A percentile compares a stretch with the other conserved stretches of the same genome.
phyloP scores from a whole-genome alignment of 2,888 invertebrate species.

The Plebejus argus region DNA sequence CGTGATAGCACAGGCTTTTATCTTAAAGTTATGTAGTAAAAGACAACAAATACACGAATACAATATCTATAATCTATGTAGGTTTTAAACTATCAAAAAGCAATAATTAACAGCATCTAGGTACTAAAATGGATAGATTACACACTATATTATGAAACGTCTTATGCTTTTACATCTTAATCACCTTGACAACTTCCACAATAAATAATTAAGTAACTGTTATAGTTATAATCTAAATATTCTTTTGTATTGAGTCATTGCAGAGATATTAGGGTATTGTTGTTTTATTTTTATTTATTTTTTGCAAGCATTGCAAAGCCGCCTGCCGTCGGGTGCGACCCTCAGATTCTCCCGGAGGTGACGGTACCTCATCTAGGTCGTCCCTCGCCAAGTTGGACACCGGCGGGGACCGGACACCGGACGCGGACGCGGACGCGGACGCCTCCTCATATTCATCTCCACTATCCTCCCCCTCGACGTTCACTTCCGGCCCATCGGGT shows the following conservation, averaged over 20 bases:
- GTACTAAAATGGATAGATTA: too few relatives aligned
- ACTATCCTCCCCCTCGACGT: not conserved
- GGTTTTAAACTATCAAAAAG: too few relatives aligned
- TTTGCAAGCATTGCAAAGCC: conserved; percentile 5
- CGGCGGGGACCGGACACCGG: not conserved
- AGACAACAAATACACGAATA: too few relatives aligned
- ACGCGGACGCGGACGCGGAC: too few relatives aligned
- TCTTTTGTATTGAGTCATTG: not conserved
- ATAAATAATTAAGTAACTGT: too few relatives aligned
- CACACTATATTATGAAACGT: too few relatives aligned
- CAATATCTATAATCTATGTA: too few relatives aligned
- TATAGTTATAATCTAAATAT: not conserved
- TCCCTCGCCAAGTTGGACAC: not conserved
- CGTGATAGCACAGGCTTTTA: too few relatives aligned
- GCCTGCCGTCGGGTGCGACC: conserved; percentile 13
- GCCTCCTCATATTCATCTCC: not conserved
- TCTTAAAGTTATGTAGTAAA: too few relatives aligned
- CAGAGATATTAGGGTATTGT: not conserved
- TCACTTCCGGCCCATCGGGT: not conserved
- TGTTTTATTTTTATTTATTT: not conserved
- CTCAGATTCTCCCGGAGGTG: not conserved
- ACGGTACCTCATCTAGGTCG: not conserved
- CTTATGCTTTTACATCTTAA: too few relatives aligned
- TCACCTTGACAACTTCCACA: too few relatives aligned
- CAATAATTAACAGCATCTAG: too few relatives aligned